Percentiles rank a stretch among this genome's conserved stretches.
Conservation (phyloP, 2,888 invertebrate species). For the Mellilla xanthometata region DNA sequence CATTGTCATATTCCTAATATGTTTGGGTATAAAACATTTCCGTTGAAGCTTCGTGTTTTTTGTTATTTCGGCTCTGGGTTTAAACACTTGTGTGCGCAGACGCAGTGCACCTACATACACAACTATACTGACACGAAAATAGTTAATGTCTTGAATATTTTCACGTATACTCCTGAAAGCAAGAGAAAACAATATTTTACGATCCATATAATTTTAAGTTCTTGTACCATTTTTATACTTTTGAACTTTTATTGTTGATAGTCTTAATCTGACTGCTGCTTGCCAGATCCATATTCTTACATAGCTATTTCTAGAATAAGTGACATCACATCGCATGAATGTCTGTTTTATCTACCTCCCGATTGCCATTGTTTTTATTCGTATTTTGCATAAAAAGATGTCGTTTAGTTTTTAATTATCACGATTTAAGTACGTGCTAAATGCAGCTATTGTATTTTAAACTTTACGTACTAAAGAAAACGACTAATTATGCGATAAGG, state of each 20-base stretch:
- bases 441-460: slow-evolving; percentile 7
- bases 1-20: slow-evolving; percentile 24
- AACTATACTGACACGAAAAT: slow-evolving; percentile 56
- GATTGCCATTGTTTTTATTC: slow-evolving; percentile 34
- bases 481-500: too few relatives aligned
- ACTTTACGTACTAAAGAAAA: too few relatives aligned
- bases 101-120: slow-evolving; percentile 21
- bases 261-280: too few relatives aligned
- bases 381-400: slow-evolving; percentile 16
- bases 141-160: too few relatives aligned
- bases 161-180: too few relatives aligned
- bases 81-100: slow-evolving; percentile 50
- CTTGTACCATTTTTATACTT: too few relatives aligned
- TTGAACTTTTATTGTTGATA: too few relatives aligned
- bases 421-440: slow-evolving; percentile 11
- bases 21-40: slow-evolving; percentile 33
- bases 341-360: slow-evolving; percentile 35
- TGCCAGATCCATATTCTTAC: too few relatives aligned
- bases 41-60: slow-evolving; percentile 60
- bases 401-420: slow-evolving; percentile 9
- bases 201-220: too few relatives aligned
- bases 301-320: slow-evolving; percentile 39
- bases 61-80: slow-evolving; percentile 53
- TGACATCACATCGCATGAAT: slow-evolving; percentile 67
- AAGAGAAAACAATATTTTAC: too few relatives aligned